A percentile compares a stretch with the other conserved stretches of the same genome.
Conservation (phyloP, 2,113 vertebrate species). For the Etheostoma spectabile region DNA sequence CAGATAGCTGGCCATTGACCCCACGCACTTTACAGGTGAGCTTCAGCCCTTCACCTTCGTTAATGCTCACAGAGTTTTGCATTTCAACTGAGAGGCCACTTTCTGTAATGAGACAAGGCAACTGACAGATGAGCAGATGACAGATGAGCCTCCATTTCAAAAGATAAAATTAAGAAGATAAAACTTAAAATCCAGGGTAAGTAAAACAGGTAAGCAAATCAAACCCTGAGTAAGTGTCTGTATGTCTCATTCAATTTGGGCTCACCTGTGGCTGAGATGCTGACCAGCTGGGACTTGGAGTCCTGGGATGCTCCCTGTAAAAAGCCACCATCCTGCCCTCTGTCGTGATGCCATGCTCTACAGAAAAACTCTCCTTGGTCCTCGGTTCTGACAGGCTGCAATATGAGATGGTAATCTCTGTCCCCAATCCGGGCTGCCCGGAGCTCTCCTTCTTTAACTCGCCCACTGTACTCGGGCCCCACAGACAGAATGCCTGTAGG, state of each 20-base stretch:
- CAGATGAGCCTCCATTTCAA: not conserved
- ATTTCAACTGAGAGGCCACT: constrained; percentile 77
- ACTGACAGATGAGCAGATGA: constrained; percentile 7
- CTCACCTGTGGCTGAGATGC: constrained; percentile 70
- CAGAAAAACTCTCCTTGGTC: constrained; percentile 87
- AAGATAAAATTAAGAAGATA: not conserved
- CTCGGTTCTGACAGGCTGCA: constrained; percentile 76
- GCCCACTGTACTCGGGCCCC: constrained; percentile 60
- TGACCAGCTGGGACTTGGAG: constrained; percentile 60
- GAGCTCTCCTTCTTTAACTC: constrained; percentile 80
- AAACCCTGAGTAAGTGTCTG: not conserved
- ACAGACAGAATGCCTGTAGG: constrained; percentile 79
- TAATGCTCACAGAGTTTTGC: not conserved
- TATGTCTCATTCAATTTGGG: not conserved
- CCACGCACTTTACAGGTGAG: constrained; percentile 82
- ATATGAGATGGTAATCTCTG: constrained; percentile 77
- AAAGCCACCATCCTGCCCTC: constrained; percentile 61
- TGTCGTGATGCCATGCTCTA: constrained; percentile 77
- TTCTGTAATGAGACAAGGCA: constrained; percentile 71
- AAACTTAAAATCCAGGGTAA: not conserved
- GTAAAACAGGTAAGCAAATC: not conserved
- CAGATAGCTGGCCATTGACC: constrained; percentile 71
- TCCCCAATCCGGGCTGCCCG: constrained; percentile 74
- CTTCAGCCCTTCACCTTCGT: constrained; percentile 79
- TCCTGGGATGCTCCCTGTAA: constrained; percentile 52